Conservation (phyloP, 2,888 invertebrate genomes). For the Carabus problematicus region DNA sequence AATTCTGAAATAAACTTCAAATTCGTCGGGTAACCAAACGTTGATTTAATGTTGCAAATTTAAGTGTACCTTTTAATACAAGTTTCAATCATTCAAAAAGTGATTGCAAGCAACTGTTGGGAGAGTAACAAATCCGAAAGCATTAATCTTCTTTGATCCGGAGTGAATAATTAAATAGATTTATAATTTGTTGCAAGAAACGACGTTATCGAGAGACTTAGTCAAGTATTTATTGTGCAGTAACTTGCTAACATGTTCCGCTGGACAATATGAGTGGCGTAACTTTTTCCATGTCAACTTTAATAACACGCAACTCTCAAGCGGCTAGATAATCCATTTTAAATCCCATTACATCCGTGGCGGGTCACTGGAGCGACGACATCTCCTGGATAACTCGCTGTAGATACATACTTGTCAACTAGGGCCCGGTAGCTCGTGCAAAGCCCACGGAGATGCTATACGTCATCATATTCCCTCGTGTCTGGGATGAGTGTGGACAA, state of each 20-base stretch:
- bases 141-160: too few relatives aligned
- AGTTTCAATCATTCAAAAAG: too few relatives aligned
- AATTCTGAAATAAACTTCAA: not conserved
- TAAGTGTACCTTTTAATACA: too few relatives aligned
- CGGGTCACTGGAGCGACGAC: not conserved
- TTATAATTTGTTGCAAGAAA: not conserved
- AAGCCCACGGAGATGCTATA: constrained; percentile 25
- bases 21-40: not conserved
- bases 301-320: constrained; percentile 34
- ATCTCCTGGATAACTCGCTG: constrained; percentile 15
- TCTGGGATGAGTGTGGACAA: not conserved
- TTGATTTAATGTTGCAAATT: too few relatives aligned
- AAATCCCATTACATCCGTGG: constrained; percentile 27
- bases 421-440: constrained; percentile 6
- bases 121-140: too few relatives aligned
- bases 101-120: too few relatives aligned
- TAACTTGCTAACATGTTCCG: constrained; percentile 12
- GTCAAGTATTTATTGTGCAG: constrained; percentile 17
- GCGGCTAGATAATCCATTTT: constrained; percentile 38
- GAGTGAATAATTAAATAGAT: constrained; percentile 1
- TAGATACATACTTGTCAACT: constrained; percentile 14
- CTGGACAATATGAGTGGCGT: constrained; percentile 10
- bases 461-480: constrained; percentile 26
- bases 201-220: constrained; percentile 2
- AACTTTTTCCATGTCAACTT: constrained; percentile 35